These are phyloP conservation scores for Chorisops tibialis DNA, from an alignment of 2,888 invertebrate genomes.

Conservation along the genomic window DNA sequence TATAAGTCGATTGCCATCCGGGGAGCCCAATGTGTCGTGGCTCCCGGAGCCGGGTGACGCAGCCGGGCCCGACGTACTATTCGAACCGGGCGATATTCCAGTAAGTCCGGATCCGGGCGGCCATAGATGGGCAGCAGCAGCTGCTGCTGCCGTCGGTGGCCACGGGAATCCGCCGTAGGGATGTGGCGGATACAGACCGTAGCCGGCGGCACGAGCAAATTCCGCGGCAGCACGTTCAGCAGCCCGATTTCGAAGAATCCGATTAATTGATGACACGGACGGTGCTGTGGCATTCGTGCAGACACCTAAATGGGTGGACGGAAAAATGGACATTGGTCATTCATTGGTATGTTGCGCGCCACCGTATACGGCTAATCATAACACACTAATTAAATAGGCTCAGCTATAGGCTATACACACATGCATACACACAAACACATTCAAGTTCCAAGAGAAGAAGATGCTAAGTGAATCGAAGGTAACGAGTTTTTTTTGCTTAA, in stretches of 20 bases:
- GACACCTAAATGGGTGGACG: slow-evolving; percentile 65
- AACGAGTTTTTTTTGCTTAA: too few relatives aligned
- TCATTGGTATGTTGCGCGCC: not conserved
- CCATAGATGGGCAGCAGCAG: slow-evolving; percentile 53
- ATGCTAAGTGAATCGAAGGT: too few relatives aligned
- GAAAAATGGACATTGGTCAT: slow-evolving; percentile 16
- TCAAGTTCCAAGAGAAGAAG: too few relatives aligned
- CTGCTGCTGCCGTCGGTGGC: slow-evolving; percentile 52
- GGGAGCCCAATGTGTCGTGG: slow-evolving; percentile 48
- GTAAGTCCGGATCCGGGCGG: slow-evolving; percentile 56
- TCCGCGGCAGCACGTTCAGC: slow-evolving; percentile 95
- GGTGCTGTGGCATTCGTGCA: slow-evolving; percentile 95
- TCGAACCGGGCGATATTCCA: slow-evolving; percentile 57
- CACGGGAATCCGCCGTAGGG: slow-evolving; percentile 64
- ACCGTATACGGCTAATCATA: not conserved
- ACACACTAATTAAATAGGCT: not conserved
- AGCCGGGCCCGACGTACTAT: slow-evolving; percentile 55
- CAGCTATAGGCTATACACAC: too few relatives aligned
- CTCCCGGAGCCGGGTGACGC: slow-evolving; percentile 56
- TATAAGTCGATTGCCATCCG: slow-evolving; percentile 49
- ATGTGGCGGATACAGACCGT: slow-evolving; percentile 78
- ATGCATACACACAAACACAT: too few relatives aligned
- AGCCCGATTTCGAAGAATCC: slow-evolving; percentile 91
- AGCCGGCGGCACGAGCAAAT: slow-evolving; percentile 88
- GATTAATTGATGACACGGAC: slow-evolving; percentile 94